phyloP scores from a whole-genome alignment of 35 echinoderm and acorn worm genomes.

The Apostichopus californicus region DNA sequence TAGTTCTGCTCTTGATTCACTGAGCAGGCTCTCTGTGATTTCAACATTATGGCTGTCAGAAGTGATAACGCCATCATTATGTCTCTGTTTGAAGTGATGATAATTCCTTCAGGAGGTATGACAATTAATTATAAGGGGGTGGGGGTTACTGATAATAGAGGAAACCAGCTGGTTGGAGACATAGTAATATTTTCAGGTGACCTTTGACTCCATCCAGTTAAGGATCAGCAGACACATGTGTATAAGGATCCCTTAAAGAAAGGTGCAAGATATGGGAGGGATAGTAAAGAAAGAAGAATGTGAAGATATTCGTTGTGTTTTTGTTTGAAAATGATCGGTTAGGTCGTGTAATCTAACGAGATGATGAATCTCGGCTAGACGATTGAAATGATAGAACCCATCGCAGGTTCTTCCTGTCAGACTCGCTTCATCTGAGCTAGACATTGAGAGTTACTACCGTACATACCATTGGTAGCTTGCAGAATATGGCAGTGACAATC shows the following conservation, averaged over 20 bases:
- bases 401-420: no score
- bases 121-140: not conserved
- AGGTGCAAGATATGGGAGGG: no score
- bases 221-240: not conserved
- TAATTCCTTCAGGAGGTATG: slow-evolving; percentile 12
- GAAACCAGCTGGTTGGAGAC: slow-evolving; percentile 6
- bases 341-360: no score
- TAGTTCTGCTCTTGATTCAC: not conserved
- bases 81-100: slow-evolving; percentile 2
- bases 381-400: not conserved
- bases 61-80: not conserved
- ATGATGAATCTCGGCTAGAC: not conserved
- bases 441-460: no score
- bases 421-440: no score
- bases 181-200: not conserved
- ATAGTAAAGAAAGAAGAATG: no score
- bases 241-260: no score
- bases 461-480: no score
- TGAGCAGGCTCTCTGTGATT: not conserved
- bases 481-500: no score
- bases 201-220: not conserved
- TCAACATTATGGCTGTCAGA: no score
- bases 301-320: no score
- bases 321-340: no score
- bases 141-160: not conserved